Conservation (phyloP, 2,113 vertebrate genomes). For the Acrocephalus arundinaceus region DNA sequence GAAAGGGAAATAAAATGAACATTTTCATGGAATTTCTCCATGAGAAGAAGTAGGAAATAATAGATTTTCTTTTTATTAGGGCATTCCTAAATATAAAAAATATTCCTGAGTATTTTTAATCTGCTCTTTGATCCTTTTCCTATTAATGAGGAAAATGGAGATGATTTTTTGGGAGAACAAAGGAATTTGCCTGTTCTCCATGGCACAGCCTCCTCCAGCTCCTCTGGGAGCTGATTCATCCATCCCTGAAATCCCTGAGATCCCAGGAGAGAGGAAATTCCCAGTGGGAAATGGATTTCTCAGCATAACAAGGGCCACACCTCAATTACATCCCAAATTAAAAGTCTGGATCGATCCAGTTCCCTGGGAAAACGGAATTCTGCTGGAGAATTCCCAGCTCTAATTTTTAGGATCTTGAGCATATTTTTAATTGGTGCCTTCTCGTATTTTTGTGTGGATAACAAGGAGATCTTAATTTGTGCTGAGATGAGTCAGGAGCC, state of each 20-base stretch:
- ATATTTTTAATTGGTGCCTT: neutral
- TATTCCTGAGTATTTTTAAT: neutral
- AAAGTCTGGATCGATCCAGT: neutral
- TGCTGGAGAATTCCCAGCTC: neutral
- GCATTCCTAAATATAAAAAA: neutral
- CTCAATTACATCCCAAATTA: neutral
- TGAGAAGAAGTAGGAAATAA: neutral
- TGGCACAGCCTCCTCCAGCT: neutral
- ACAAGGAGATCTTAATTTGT: neutral
- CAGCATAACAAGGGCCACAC: neutral
- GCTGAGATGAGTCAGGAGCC: neutral
- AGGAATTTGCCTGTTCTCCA: neutral
- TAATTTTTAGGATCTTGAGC: rapidly evolving
- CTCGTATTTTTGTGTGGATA: neutral
- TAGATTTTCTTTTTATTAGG: neutral
- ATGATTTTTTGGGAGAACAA: neutral
- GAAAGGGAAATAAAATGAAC: neutral
- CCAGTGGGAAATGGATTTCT: neutral
- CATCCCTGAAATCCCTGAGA: neutral
- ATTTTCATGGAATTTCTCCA: neutral
- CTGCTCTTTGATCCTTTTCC: neutral
- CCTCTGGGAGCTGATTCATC: neutral
- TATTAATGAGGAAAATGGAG: neutral
- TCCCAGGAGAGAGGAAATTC: neutral
- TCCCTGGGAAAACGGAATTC: rapidly evolving